Percentiles rank a stretch among this genome's conserved stretches.
Conservation (phyloP, 2,113 vertebrate genomes). For the Riparia riparia region DNA sequence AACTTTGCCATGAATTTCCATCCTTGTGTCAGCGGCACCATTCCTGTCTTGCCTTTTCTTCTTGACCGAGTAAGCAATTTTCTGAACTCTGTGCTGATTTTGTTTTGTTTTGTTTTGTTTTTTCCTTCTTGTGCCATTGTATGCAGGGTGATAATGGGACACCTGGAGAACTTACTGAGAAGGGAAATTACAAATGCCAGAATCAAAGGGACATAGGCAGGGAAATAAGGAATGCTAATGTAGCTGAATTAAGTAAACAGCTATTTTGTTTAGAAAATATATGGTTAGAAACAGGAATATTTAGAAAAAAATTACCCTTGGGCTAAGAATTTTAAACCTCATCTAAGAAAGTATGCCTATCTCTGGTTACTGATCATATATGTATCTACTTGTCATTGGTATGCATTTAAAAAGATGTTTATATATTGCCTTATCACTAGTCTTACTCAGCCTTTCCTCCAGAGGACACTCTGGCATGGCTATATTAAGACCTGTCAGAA, state of each 20-base stretch:
- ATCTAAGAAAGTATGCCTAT: not conserved
- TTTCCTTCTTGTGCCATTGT: fast-evolving
- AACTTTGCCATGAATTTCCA: not conserved
- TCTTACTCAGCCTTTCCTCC: not conserved
- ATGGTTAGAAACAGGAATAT: not conserved
- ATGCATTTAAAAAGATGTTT: not conserved
- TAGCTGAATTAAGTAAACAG: not conserved
- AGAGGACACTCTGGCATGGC: not conserved
- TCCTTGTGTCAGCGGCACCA: not conserved
- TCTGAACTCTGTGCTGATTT: not conserved
- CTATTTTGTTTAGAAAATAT: not conserved
- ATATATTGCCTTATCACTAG: not conserved
- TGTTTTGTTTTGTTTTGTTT: not conserved
- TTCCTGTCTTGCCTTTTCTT: not conserved
- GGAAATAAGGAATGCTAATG: not conserved
- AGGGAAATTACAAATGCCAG: not conserved
- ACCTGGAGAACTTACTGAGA: not conserved
- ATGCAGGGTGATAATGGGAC: not conserved
- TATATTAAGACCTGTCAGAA: not conserved
- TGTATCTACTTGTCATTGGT: not conserved
- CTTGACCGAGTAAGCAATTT: not conserved
- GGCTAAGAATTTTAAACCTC: not conserved
- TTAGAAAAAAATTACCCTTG: not conserved
- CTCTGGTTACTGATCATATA: not conserved
- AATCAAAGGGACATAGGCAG: not conserved